Conservation (phyloP, 2,113 vertebrate genomes). For the Thalassarche chlororhynchos region DNA sequence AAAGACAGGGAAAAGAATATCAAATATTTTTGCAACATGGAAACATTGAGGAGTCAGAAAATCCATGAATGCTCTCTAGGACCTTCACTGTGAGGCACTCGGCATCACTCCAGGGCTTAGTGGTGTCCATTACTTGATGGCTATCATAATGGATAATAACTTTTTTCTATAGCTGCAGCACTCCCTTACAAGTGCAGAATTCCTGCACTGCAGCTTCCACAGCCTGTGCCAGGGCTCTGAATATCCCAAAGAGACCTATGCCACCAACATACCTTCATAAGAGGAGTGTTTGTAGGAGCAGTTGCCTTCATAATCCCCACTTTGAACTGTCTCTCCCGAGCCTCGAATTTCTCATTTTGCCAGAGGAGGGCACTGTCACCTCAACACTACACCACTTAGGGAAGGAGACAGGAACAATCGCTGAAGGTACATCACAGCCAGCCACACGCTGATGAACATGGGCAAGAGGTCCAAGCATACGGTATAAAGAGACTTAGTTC, state of each 20-base stretch:
- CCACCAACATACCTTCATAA: background rate
- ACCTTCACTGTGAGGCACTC: background rate
- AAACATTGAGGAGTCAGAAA: background rate
- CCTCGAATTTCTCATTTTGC: background rate
- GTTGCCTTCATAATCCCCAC: rapidly evolving
- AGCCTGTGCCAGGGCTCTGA: background rate
- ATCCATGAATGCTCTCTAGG: background rate
- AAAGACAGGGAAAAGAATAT: background rate
- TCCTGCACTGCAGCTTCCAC: background rate
- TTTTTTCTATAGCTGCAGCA: background rate
- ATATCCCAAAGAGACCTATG: background rate
- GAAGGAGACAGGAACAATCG: rapidly evolving
- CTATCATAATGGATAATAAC: rapidly evolving
- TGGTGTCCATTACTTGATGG: too few species aligned
- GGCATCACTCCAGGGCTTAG: background rate
- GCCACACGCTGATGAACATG: rapidly evolving
- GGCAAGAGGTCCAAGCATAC: background rate
- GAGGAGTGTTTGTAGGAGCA: background rate
- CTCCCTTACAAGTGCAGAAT: background rate
- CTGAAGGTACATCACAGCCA: background rate
- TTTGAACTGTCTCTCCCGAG: rapidly evolving
- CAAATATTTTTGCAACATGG: background rate
- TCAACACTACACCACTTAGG: background rate
- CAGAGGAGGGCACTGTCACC: constrained; percentile 17
- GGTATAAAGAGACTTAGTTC: background rate